These are phyloP conservation scores for Oreohelix idahoensis DNA, from an alignment of 1,140 invertebrate species.

Conservation along the genomic window DNA sequence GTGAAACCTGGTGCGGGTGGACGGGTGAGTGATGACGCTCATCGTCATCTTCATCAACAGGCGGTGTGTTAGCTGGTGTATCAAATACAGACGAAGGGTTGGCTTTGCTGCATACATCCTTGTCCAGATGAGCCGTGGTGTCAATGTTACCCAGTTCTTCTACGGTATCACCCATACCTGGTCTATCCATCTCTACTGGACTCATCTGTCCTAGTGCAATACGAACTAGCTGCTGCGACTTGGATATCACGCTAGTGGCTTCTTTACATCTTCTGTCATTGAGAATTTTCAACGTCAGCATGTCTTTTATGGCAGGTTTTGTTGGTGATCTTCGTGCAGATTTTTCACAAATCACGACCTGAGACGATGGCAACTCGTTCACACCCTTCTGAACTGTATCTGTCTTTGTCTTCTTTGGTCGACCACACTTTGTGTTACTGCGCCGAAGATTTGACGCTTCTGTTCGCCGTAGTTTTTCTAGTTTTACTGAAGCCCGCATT, in stretches of 20 bases:
- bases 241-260: not conserved
- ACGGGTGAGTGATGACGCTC: not conserved
- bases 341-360: not conserved
- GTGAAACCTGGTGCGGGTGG: not conserved
- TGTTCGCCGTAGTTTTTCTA: not conserved
- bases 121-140: not conserved
- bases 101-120: not conserved
- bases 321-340: not conserved
- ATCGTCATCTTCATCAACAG: not conserved
- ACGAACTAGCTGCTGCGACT: not conserved
- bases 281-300: slow-evolving; percentile 31
- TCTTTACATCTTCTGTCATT: slow-evolving; percentile 21
- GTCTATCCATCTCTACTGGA: slow-evolving; percentile 8
- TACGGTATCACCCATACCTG: not conserved
- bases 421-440: not conserved
- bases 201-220: slow-evolving; percentile 24
- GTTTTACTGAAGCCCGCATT: slow-evolving; percentile 16
- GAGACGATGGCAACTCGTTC: too few species aligned
- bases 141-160: not conserved
- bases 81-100: slow-evolving; percentile 23
- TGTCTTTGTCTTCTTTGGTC: not conserved
- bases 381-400: not conserved
- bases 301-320: slow-evolving; percentile 37
- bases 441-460: not conserved
- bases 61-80: slow-evolving; percentile 31